Conservation (phyloP, 2,888 invertebrate genomes). For the Podabrus alpinus region DNA sequence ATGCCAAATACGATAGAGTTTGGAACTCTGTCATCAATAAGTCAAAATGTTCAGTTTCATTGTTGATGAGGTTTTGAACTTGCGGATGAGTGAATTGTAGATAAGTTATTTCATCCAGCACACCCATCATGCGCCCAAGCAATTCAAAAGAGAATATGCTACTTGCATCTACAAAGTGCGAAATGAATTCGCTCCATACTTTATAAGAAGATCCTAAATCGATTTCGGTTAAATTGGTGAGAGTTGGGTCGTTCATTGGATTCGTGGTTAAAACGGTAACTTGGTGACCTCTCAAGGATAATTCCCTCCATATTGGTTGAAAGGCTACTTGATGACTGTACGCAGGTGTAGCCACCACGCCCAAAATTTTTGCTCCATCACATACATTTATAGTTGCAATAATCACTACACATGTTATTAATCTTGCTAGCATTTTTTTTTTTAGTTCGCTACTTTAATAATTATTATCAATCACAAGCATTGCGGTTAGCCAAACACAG, state of each 20-base stretch:
- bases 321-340: background rate
- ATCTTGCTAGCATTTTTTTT: background rate
- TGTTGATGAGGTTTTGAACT: background rate
- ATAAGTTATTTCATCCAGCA: background rate
- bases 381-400: background rate
- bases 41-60: background rate
- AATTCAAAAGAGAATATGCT: background rate
- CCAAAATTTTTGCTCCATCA: background rate
- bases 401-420: background rate
- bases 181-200: background rate
- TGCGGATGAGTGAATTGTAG: background rate
- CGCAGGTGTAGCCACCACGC: background rate
- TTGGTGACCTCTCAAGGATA: background rate
- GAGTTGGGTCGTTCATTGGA: background rate
- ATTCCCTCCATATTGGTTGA: background rate
- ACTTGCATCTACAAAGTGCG: too few relatives aligned
- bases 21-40: background rate
- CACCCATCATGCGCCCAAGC: background rate
- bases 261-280: background rate
- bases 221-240: background rate
- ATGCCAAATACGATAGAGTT: background rate
- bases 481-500: background rate
- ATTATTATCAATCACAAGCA: background rate
- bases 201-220: background rate
- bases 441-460: too few relatives aligned